Conservation (phyloP, 2,113 vertebrate species). For the Oenanthe oenanthe region DNA sequence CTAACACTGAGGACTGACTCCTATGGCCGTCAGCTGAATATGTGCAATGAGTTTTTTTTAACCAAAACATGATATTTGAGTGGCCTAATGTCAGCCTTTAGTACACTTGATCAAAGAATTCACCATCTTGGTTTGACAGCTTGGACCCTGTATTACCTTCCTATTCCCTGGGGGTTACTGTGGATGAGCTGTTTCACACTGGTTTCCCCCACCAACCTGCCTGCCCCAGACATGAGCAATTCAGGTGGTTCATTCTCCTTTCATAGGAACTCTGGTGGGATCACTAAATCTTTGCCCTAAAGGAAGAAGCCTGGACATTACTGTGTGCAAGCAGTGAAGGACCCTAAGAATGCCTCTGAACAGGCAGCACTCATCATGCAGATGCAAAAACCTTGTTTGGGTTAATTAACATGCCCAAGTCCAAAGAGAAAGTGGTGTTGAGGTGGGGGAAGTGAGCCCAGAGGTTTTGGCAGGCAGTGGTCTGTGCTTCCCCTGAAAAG, state of each 20-base stretch:
- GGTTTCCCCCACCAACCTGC: background rate
- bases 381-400: background rate
- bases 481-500: slow-evolving; percentile 54
- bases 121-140: background rate
- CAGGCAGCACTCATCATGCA: background rate
- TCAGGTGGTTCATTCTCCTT: background rate
- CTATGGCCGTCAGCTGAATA: background rate
- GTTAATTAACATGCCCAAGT: slow-evolving; percentile 9
- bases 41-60: background rate
- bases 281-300: background rate
- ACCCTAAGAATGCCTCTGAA: background rate
- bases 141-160: background rate
- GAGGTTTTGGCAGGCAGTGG: background rate
- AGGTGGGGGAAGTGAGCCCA: slow-evolving; percentile 40
- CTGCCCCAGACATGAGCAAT: background rate
- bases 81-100: background rate
- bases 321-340: background rate
- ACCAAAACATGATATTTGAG: background rate
- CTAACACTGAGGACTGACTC: background rate
- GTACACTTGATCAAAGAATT: background rate
- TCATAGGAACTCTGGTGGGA: background rate
- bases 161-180: background rate
- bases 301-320: background rate
- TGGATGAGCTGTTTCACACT: background rate
- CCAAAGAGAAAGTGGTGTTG: background rate